phyloP scores from a whole-genome alignment of 2,797 vertebrate genomes.

The Crossoptilon crossoptilon region DNA sequence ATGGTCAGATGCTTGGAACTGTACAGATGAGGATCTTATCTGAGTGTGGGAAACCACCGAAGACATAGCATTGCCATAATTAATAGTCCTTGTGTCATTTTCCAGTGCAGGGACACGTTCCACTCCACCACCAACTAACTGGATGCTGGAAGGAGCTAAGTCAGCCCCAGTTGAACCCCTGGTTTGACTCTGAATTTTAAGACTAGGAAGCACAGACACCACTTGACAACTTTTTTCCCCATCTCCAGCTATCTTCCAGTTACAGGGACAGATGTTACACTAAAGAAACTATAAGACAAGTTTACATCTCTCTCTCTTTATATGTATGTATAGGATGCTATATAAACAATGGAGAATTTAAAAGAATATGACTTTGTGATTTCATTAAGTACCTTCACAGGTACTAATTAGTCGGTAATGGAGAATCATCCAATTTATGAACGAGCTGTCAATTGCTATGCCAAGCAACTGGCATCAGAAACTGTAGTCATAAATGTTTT shows the following conservation, averaged over 20 bases:
- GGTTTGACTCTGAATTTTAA: neutral
- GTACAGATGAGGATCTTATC: neutral
- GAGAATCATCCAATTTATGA: constrained; percentile 41
- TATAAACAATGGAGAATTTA: neutral
- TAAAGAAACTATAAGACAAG: neutral
- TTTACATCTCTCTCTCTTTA: neutral
- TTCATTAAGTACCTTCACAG: constrained; percentile 50
- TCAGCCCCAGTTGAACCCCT: neutral
- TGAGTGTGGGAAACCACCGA: neutral
- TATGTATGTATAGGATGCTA: neutral
- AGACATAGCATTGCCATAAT: neutral
- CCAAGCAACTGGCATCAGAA: constrained; percentile 51
- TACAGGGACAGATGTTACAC: neutral
- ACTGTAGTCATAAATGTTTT: constrained; percentile 20
- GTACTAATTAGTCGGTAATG: constrained; percentile 14
- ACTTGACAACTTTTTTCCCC: neutral
- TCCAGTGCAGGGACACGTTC: neutral
- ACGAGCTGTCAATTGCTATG: constrained; percentile 32
- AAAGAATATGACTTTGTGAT: constrained; percentile 28
- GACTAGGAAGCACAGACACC: neutral
- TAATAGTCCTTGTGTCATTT: neutral
- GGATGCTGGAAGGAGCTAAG: neutral
- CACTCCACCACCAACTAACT: neutral
- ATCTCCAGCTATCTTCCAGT: neutral
- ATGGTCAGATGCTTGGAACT: neutral